phyloP scores from a whole-genome alignment of 1,140 invertebrate species.

The Cylas formicarius region DNA sequence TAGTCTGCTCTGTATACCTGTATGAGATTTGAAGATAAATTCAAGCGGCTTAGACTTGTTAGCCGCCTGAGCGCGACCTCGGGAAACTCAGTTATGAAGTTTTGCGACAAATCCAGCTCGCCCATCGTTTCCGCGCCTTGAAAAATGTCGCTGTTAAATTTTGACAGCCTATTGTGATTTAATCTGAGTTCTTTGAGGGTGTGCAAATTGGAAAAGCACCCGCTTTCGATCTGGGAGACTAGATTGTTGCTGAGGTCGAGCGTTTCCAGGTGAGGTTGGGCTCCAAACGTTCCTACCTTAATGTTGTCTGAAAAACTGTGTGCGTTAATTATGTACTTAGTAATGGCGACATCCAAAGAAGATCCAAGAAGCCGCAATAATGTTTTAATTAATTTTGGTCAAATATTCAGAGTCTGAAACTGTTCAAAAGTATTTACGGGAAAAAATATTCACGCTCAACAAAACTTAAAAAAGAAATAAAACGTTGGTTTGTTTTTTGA shows the following conservation, averaged over 20 bases:
- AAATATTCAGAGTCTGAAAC: no score
- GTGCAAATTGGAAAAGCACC: constrained; percentile 59
- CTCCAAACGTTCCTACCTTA: constrained; percentile 56
- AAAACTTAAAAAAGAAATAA: no score
- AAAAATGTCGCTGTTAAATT: constrained; percentile 75
- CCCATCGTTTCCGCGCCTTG: constrained; percentile 66
- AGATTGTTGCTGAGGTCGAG: constrained; percentile 73
- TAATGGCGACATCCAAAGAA: not conserved
- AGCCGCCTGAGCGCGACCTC: constrained; percentile 65
- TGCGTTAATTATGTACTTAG: no score
- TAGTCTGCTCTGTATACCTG: constrained; percentile 47
- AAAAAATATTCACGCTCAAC: no score
- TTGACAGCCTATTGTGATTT: constrained; percentile 64
- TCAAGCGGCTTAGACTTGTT: constrained; percentile 60
- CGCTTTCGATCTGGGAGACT: constrained; percentile 64
- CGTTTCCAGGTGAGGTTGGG: constrained; percentile 57
- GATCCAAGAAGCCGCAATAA: not conserved
- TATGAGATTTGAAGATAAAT: constrained; percentile 77
- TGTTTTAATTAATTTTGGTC: no score
- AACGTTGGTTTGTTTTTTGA: no score
- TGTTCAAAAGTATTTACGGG: no score
- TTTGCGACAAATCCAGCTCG: constrained; percentile 73
- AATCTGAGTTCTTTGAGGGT: constrained; percentile 63
- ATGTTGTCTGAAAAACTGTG: constrained; percentile 52
- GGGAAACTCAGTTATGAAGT: constrained; percentile 77